Percentiles rank a stretch among this genome's conserved stretches.
phyloP scores from a whole-genome alignment of 2,888 invertebrate species.

The Acleris holmiana region DNA sequence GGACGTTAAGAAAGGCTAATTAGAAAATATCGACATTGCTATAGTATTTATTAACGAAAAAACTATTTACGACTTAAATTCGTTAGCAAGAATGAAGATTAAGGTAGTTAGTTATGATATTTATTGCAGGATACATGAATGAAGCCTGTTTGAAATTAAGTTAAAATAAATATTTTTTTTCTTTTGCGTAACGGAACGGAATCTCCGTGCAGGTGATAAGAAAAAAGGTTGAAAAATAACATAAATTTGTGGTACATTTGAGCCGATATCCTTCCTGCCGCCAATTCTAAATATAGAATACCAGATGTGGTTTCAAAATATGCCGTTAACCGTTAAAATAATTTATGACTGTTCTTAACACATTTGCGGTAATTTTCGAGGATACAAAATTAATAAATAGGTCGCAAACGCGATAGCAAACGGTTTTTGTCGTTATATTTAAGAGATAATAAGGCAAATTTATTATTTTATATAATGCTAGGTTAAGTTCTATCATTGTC shows the following conservation, averaged over 20 bases:
- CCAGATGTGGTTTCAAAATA: slow-evolving; percentile 13
- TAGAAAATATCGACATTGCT: background rate
- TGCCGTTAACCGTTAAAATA: slow-evolving; percentile 1
- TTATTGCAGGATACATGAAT: background rate
- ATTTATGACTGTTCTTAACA: slow-evolving; percentile 1
- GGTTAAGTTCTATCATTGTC: no score
- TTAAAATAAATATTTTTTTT: background rate
- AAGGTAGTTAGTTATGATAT: no score
- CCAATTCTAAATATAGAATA: slow-evolving; percentile 6
- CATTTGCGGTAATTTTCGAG: background rate
- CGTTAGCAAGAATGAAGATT: no score
- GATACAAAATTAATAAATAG: no score
- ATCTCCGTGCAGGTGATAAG: slow-evolving; percentile 3
- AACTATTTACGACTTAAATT: background rate
- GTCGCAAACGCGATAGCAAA: no score
- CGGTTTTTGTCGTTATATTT: no score
- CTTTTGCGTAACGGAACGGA: background rate
- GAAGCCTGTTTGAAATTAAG: background rate
- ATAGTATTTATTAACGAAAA: no score
- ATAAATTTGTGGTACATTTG: slow-evolving; percentile 11
- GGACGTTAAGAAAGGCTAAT: slow-evolving; percentile 6
- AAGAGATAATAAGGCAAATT: no score
- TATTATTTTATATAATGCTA: no score
- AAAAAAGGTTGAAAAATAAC: slow-evolving; percentile 6
- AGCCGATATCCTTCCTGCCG: slow-evolving; percentile 15